Evolutionary conservation across 2,113 vertebrate species (phyloP), one percentile per base, ranked within the genome.

Genomic region (Drymodes brunneopygia): DNA sequence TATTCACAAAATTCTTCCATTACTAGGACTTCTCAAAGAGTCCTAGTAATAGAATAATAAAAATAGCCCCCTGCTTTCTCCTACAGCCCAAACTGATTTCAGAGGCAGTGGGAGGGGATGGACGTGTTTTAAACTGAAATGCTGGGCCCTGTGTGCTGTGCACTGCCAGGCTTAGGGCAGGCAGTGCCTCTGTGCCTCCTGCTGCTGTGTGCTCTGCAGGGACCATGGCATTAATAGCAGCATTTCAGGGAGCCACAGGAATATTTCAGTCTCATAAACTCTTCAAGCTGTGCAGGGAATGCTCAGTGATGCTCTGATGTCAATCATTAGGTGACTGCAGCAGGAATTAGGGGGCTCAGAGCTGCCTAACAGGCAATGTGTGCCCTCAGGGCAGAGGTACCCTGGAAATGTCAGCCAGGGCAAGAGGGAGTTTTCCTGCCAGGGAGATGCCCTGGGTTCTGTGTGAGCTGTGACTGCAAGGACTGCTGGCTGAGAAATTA

Each of bases 301-400:
- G 9, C 56, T 90, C 20, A 8, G 61, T 24, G 80, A 20, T 0
- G 0, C 9, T n/a, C 40, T 57, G 57, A 44, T 2, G 7, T 47
- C 1, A 1, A 23, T 33, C 51, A 27, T 45, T 50, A 7, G 12
- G 48, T 21, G 61, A 36, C 56, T 44, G 56, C 51, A 67, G 51
- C 12, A 44, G 50, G 19, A 77, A 56, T 2, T 0, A 22, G 38
- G 25, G 20, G 20, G 40, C 38, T 79, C 28, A 58, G 77, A 50
- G 47, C 24, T 4, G 12, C 27, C 12, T 23, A 27, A 57, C 10
- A 17, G 40, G 28, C 15, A 25, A 6, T 25, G 4, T 0, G 1
- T 45, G n/a, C 23, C 67, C 35, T 27, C 7, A 6, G 50, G 71
- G 31, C 24, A 93, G 47, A 35, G 20, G 11, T 6, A 7, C 28